Evolutionary conservation across 2,113 vertebrate genomes (phyloP).

Genomic region (Malurus cyaneus): DNA sequence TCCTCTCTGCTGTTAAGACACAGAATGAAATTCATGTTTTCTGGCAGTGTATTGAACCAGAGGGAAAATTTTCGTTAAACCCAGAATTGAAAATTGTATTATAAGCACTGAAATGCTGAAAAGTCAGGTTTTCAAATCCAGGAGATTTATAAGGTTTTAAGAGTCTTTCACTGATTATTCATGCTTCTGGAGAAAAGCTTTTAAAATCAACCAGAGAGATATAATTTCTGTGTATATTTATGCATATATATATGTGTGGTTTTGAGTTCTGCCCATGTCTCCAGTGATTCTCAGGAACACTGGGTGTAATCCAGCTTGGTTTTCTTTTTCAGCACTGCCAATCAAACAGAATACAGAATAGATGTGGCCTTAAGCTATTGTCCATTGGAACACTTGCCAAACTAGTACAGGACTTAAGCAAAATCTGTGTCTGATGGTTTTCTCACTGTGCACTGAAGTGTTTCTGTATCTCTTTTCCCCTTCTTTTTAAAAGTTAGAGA

Average conservation of each 20-base stretch:
- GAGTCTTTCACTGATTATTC: background rate
- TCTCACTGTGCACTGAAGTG: background rate
- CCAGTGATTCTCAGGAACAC: background rate
- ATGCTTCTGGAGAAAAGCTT: background rate
- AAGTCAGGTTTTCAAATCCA: background rate
- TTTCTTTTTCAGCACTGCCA: background rate
- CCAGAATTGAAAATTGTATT: background rate
- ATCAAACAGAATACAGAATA: conserved; percentile 31
- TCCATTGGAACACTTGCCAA: background rate
- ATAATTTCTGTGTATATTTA: background rate
- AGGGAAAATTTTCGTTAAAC: background rate
- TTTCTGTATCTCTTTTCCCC: background rate
- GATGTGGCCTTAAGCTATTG: background rate
- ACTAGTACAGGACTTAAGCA: background rate
- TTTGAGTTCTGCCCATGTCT: background rate
- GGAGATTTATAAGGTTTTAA: background rate
- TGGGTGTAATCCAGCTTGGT: background rate
- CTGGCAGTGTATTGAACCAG: background rate
- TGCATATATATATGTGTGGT: background rate
- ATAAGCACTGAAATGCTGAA: background rate
- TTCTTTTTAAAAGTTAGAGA: background rate
- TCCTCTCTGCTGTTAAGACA: background rate
- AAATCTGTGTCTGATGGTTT: conserved; percentile 7
- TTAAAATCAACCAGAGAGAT: background rate
- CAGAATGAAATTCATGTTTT: background rate